These are phyloP conservation scores for Platyscapa corneri DNA, from an alignment of 1,140 invertebrate genomes.

Conservation along the genomic window DNA sequence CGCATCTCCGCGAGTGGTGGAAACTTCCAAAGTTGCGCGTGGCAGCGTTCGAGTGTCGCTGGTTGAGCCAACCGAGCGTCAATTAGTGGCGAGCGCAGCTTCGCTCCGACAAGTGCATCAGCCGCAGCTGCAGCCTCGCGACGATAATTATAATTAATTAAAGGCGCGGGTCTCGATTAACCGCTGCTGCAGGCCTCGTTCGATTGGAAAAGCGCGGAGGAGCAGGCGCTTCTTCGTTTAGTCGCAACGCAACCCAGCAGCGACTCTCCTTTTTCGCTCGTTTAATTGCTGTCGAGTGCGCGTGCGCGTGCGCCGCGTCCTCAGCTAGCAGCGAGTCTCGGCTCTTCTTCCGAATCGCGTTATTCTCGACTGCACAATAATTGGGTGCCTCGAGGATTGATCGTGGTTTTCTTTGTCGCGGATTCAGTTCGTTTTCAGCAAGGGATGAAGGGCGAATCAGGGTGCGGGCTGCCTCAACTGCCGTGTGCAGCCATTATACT, in stretches of 20 bases:
- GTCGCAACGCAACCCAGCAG: neutral
- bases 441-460: neutral
- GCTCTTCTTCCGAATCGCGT: neutral
- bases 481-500: neutral
- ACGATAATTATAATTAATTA: constrained; percentile 52
- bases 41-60: neutral
- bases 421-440: neutral
- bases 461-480: too few species aligned
- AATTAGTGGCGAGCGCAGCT: constrained; percentile 20
- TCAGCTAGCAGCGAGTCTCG: neutral
- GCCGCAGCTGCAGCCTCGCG: neutral
- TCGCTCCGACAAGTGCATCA: neutral
- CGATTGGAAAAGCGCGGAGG: neutral
- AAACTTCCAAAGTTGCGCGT: neutral
- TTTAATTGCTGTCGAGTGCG: too few species aligned
- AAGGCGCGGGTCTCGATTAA: constrained; percentile 24
- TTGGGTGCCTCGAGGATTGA: too few species aligned
- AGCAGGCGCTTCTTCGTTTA: too few species aligned
- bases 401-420: too few species aligned
- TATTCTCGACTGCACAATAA: neutral
- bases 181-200: constrained; percentile 14
- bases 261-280: neutral
- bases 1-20: neutral
- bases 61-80: constrained; percentile 20
- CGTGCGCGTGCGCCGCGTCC: neutral